Conservation (phyloP, 1,140 invertebrate genomes). For the Drosophila subpulchrella region DNA sequence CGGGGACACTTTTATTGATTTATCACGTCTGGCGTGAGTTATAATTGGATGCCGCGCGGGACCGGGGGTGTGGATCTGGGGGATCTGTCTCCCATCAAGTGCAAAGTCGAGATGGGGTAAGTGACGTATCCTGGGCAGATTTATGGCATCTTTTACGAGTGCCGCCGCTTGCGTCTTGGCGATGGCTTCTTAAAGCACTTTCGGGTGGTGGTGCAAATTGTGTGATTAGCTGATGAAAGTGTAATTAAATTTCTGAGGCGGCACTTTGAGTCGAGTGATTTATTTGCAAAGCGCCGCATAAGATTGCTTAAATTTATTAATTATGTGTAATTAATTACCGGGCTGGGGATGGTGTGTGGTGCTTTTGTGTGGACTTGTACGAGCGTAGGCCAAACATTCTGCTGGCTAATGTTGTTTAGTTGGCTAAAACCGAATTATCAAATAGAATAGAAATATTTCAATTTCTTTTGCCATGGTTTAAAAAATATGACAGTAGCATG, state of each 20-base stretch:
- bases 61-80: background rate
- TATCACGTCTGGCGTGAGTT: conserved; percentile 64
- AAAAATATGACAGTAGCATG: too few species aligned
- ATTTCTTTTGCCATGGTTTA: too few species aligned
- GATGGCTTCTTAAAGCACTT: conserved; percentile 32
- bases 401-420: background rate
- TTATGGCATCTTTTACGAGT: conserved; percentile 55
- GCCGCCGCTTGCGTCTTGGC: conserved; percentile 13
- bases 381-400: background rate
- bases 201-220: conserved; percentile 50
- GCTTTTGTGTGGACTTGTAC: background rate
- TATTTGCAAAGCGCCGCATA: conserved; percentile 44
- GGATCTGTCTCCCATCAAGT: conserved; percentile 41
- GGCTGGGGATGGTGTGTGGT: conserved; percentile 3
- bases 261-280: conserved; percentile 55
- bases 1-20: conserved; percentile 70
- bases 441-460: too few species aligned
- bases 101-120: conserved; percentile 35
- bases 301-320: conserved; percentile 67
- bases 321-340: conserved; percentile 64
- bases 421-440: too few species aligned
- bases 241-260: conserved; percentile 61
- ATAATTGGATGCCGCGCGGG: conserved; percentile 59
- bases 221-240: conserved; percentile 57
- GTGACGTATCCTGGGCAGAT: conserved; percentile 44